Conservation (phyloP, 2,797 vertebrate genomes). For the Anabacerthia variegaticeps region DNA sequence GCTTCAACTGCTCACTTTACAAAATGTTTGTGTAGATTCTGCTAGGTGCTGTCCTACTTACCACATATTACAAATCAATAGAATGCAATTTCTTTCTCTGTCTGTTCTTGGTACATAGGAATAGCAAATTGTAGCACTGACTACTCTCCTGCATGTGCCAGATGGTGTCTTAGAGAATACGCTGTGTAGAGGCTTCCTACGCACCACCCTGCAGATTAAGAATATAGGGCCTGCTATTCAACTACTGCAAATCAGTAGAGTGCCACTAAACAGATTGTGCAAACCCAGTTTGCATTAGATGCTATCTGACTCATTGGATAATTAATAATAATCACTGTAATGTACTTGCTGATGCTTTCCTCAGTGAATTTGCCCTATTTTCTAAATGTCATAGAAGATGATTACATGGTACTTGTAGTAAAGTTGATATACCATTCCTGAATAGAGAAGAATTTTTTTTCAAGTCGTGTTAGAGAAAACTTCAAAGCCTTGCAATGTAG, state of each 20-base stretch:
- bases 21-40: neutral
- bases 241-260: neutral
- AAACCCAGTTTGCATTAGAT: neutral
- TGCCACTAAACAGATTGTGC: neutral
- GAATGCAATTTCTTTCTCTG: neutral
- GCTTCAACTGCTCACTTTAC: neutral
- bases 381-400: neutral
- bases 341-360: neutral
- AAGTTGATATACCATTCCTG: neutral
- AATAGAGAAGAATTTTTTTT: neutral
- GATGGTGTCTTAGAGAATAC: conserved; percentile 25
- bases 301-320: conserved; percentile 20
- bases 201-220: neutral
- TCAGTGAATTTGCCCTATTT: neutral
- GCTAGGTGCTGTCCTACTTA: neutral
- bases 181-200: neutral
- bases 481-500: neutral
- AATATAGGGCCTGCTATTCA: neutral
- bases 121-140: neutral
- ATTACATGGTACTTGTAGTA: neutral
- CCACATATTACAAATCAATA: neutral
- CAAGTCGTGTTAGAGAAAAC: neutral
- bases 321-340: conserved; percentile 36
- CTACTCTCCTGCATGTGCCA: neutral
- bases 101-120: neutral